These are phyloP conservation scores for Tretioscincus oriximinensis DNA, from an alignment of 2,113 vertebrate species.

Conservation along the genomic window DNA sequence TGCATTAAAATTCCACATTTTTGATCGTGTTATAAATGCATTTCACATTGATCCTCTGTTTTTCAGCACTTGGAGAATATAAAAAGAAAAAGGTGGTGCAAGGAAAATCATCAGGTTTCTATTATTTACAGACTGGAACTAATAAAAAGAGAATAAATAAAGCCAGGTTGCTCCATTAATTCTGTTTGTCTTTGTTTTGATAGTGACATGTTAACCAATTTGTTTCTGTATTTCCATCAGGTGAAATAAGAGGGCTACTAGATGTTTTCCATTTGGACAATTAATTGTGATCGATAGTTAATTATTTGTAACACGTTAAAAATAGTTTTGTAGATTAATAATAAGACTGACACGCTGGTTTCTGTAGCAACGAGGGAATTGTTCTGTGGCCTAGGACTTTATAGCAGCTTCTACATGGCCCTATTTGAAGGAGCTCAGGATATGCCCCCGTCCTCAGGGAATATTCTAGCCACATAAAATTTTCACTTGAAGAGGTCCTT, in stretches of 20 bases:
- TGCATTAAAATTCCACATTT: slow-evolving; percentile 28
- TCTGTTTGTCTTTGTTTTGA: slow-evolving; percentile 43
- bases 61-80: slow-evolving; percentile 20
- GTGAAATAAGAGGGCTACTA: slow-evolving; percentile 53
- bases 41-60: slow-evolving; percentile 6
- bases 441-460: background rate
- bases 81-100: slow-evolving; percentile 8
- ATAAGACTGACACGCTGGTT: no score
- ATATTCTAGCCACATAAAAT: background rate
- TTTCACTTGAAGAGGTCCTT: no score
- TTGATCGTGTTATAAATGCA: slow-evolving; percentile 24
- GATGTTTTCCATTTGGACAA: slow-evolving; percentile 57
- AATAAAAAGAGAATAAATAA: slow-evolving; percentile 57
- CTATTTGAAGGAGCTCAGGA: background rate
- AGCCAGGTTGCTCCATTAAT: slow-evolving; percentile 48
- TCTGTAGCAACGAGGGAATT: no score
- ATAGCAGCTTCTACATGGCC: background rate
- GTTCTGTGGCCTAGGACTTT: no score
- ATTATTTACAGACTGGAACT: slow-evolving; percentile 26
- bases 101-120: slow-evolving; percentile 15
- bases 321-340: slow-evolving; percentile 44
- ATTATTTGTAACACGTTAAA: slow-evolving; percentile 57
- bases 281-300: slow-evolving; percentile 56
- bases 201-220: slow-evolving; percentile 49
- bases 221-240: slow-evolving; percentile 44